phyloP scores from a whole-genome alignment of 2,797 vertebrate genomes.

The Decapterus maruadsi region DNA sequence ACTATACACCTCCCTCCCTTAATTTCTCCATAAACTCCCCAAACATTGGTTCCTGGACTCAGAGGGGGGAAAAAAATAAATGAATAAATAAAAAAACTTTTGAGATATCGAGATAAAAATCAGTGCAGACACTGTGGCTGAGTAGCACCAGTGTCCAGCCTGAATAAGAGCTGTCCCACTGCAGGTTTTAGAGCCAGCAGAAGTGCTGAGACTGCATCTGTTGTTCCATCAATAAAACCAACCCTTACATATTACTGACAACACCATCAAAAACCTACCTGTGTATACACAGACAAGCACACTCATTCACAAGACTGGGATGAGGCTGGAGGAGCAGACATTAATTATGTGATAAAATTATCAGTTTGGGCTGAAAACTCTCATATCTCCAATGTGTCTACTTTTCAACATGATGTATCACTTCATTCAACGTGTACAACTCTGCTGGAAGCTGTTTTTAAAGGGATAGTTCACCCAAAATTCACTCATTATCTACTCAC shows the following conservation, averaged over 20 bases:
- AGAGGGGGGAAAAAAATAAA: too few relatives aligned
- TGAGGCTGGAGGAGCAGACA: constrained; percentile 4
- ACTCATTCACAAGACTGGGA: not conserved
- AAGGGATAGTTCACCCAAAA: too few relatives aligned
- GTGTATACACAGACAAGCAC: not conserved
- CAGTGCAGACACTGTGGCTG: constrained; percentile 30
- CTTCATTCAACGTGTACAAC: constrained; percentile 18
- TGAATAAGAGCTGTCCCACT: constrained; percentile 27
- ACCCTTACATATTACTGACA: constrained; percentile 29
- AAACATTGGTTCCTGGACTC: not conserved
- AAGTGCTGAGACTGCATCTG: constrained; percentile 61
- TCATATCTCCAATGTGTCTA: constrained; percentile 15
- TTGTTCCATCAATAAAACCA: constrained; percentile 57
- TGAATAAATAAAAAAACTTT: constrained; percentile 1
- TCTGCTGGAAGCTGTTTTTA: constrained; percentile 38
- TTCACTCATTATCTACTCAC: too few relatives aligned
- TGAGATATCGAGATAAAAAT: constrained; percentile 43
- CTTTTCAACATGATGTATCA: constrained; percentile 27
- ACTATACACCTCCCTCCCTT: not conserved
- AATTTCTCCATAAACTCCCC: constrained; percentile 16
- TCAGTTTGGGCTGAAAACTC: constrained; percentile 17
- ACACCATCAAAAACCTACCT: constrained; percentile 28
- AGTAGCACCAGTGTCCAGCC: constrained; percentile 31
- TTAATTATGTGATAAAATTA: constrained; percentile 34
- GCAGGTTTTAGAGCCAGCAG: constrained; percentile 41